A percentile compares a stretch with the other conserved stretches of the same genome.
phyloP scores from a whole-genome alignment of 2,113 vertebrate species.

The Centrocercus urophasianus region DNA sequence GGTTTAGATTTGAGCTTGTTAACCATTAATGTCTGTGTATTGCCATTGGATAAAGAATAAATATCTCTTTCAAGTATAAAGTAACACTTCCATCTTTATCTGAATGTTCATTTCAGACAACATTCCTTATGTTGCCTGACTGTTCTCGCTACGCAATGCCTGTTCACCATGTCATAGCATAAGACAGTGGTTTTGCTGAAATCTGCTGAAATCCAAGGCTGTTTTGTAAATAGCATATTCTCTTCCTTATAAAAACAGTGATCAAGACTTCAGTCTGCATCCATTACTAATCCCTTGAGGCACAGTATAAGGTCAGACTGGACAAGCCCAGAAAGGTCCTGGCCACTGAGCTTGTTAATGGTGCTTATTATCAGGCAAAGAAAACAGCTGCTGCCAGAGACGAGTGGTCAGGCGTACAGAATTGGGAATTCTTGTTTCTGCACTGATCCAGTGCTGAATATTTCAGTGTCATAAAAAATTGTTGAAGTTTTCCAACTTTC shows the following conservation, averaged over 20 bases:
- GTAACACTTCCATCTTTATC: background rate
- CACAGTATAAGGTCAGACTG: background rate
- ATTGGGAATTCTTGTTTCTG: background rate
- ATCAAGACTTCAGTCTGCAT: background rate
- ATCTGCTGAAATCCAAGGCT: background rate
- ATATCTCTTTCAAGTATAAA: background rate
- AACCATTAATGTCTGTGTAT: background rate
- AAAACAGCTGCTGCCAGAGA: background rate
- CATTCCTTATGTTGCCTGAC: background rate
- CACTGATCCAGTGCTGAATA: background rate
- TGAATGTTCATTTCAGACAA: background rate
- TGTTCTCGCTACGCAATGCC: background rate
- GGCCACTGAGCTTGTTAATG: background rate
- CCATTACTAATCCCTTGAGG: background rate
- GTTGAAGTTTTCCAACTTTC: background rate
- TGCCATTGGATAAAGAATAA: background rate
- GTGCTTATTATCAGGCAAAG: background rate
- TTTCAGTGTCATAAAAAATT: background rate
- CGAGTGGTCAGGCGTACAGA: background rate
- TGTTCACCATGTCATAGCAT: rapidly evolving
- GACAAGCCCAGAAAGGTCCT: background rate
- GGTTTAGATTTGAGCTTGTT: background rate
- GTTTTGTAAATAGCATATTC: background rate
- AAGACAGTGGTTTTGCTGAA: background rate
- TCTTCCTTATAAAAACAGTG: background rate